Conservation (phyloP, 2,888 invertebrate species). For the Aromia moschata region DNA sequence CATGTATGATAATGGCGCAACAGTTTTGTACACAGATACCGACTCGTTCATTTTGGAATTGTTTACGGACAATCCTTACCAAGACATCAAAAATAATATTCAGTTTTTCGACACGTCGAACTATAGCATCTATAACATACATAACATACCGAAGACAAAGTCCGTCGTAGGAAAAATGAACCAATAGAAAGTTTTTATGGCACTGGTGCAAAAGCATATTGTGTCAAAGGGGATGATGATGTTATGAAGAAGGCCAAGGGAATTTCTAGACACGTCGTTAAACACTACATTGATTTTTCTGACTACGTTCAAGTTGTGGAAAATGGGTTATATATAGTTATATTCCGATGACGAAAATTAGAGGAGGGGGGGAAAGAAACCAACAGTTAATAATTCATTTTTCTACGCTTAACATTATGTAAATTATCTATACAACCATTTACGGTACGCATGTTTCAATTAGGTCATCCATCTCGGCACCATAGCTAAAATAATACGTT, state of each 20-base stretch:
- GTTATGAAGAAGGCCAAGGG: neutral
- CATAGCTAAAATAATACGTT: too few relatives aligned
- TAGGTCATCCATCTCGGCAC: too few relatives aligned
- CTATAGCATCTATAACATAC: neutral
- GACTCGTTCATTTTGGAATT: neutral
- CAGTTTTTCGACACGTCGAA: neutral
- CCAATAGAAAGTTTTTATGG: conserved; percentile 2
- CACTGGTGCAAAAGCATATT: conserved; percentile 6
- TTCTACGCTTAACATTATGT: too few relatives aligned
- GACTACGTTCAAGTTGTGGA: too few relatives aligned
- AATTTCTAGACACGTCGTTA: neutral
- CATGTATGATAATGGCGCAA: neutral
- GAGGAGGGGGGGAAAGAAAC: too few relatives aligned
- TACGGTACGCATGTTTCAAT: too few relatives aligned
- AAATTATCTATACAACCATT: too few relatives aligned
- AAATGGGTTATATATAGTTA: too few relatives aligned
- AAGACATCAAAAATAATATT: neutral
- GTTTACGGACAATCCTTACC: neutral
- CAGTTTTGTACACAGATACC: neutral
- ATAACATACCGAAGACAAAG: neutral
- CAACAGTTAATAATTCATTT: too few relatives aligned
- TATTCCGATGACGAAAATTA: too few relatives aligned
- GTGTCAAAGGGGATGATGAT: neutral
- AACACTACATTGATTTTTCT: too few relatives aligned
- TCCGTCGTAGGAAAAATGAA: neutral